These are phyloP conservation scores for Oxycera nigricornis DNA, from an alignment of 2,888 invertebrate species.

Conservation along the genomic window DNA sequence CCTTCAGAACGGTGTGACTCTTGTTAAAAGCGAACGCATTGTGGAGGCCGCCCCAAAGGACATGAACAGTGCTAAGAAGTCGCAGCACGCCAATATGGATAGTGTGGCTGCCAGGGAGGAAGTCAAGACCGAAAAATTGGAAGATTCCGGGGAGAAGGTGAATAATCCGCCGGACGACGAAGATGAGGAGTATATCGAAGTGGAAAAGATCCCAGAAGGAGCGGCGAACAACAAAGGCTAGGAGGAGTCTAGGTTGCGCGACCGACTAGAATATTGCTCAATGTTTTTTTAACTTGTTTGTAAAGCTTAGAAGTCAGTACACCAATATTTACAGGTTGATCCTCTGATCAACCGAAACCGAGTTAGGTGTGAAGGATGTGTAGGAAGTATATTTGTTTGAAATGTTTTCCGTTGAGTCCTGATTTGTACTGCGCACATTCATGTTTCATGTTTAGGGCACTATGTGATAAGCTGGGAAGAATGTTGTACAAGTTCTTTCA, in stretches of 20 bases:
- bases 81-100: neutral
- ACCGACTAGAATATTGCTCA: neutral
- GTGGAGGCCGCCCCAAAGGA: conserved; percentile 3
- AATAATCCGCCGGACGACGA: conserved; percentile 52
- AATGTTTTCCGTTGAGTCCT: too few relatives aligned
- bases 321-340: too few relatives aligned
- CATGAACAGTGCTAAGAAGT: neutral
- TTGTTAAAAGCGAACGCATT: conserved; percentile 24
- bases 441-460: conserved; percentile 2
- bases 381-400: too few relatives aligned
- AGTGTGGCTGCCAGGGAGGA: neutral
- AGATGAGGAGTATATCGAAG: conserved; percentile 62
- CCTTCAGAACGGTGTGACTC: neutral
- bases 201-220: conserved; percentile 57
- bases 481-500: neutral
- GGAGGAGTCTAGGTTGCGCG: too few relatives aligned
- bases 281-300: neutral
- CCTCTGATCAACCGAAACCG: too few relatives aligned
- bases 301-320: too few relatives aligned
- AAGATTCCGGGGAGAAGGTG: conserved; percentile 7
- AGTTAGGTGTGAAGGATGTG: too few relatives aligned
- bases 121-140: conserved; percentile 41
- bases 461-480: conserved; percentile 36
- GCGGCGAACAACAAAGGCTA: conserved; percentile 2
- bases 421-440: too few relatives aligned